A percentile compares a stretch with the other conserved stretches of the same genome.
phyloP scores from a whole-genome alignment of 1,140 invertebrate genomes.

The Bombus waltoni region DNA sequence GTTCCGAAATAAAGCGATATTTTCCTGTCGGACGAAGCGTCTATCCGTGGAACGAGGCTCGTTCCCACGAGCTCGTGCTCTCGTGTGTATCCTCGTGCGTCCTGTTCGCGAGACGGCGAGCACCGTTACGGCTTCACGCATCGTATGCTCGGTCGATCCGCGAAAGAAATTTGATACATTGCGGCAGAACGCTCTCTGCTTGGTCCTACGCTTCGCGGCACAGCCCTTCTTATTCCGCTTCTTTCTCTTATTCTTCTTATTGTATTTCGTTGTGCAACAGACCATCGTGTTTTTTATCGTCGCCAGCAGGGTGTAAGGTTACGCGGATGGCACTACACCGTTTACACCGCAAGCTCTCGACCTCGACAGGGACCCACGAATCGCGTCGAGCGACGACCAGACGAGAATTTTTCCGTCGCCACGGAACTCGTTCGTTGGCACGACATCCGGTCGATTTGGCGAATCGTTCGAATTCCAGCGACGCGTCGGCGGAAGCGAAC shows the following conservation, averaged over 20 bases:
- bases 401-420: conserved; percentile 4
- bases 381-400: not conserved
- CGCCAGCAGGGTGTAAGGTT: conserved; percentile 9
- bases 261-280: not conserved
- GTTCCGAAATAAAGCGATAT: conserved; percentile 59
- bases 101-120: not conserved
- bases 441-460: not conserved
- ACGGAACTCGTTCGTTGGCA: not conserved
- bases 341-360: not conserved
- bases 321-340: not conserved
- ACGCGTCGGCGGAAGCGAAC: not conserved
- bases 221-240: not conserved
- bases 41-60: not conserved
- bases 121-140: conserved; percentile 65
- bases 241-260: not conserved
- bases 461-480: not conserved
- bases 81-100: not conserved
- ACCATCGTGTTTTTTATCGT: conserved; percentile 16
- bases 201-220: not conserved
- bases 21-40: conserved; percentile 11
- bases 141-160: conserved; percentile 57
- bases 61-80: conserved; percentile 44
- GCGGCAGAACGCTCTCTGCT: not conserved
- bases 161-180: conserved; percentile 60
- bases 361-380: not conserved